These are phyloP conservation scores for Gallirallus australis DNA, from an alignment of 2,797 vertebrate species.

Conservation along the genomic window DNA sequence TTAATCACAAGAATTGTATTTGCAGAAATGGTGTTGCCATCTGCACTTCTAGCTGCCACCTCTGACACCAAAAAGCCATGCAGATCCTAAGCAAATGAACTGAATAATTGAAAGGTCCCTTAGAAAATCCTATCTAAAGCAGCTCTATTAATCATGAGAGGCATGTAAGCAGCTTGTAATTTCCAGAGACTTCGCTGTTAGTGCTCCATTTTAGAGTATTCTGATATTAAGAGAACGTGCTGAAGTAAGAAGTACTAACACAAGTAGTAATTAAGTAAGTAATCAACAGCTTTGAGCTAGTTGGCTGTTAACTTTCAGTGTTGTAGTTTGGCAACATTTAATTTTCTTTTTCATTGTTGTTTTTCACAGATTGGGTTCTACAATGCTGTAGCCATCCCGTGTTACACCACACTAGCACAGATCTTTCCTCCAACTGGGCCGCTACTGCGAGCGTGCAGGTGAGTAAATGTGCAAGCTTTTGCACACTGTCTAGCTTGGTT, in stretches of 20 bases:
- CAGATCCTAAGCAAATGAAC: background rate
- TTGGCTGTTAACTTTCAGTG: background rate
- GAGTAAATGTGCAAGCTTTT: background rate
- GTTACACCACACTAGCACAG: constrained; percentile 91
- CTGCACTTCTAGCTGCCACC: background rate
- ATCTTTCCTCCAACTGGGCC: constrained; percentile 91
- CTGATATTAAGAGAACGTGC: background rate
- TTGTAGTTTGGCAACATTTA: background rate
- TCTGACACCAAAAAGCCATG: background rate
- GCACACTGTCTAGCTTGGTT: background rate
- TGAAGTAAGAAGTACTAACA: background rate
- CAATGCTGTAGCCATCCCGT: constrained; percentile 95
- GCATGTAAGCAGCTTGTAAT: background rate
- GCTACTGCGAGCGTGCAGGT: constrained; percentile 95
- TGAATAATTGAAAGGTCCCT: background rate
- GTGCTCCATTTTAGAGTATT: background rate
- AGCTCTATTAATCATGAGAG: background rate
- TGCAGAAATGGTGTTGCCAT: background rate
- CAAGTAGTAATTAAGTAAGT: background rate
- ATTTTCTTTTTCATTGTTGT: background rate
- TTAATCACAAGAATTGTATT: background rate
- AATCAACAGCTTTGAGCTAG: background rate
- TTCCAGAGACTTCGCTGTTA: background rate
- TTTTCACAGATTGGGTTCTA: constrained; percentile 93
- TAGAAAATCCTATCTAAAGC: background rate